phyloP scores from a whole-genome alignment of 2,113 vertebrate species.

The Chaetura pelagica region DNA sequence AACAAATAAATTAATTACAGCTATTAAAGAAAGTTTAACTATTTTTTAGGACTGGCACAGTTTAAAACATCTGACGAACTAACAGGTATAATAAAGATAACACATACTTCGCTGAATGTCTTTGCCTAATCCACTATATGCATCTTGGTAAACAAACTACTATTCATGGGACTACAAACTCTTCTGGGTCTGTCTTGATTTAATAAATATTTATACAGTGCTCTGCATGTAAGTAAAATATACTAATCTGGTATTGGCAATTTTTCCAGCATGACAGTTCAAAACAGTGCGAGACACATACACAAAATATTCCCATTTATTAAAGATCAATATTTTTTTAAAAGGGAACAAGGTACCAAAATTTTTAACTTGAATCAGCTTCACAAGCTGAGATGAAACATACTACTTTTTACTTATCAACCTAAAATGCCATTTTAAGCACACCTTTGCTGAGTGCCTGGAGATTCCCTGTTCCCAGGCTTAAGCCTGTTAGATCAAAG shows the following conservation, averaged over 20 bases:
- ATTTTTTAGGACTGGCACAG: background rate
- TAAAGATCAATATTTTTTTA: background rate
- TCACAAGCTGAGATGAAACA: background rate
- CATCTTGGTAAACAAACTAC: background rate
- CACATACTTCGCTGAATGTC: background rate
- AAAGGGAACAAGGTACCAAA: background rate
- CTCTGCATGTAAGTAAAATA: background rate
- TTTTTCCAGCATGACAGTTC: background rate
- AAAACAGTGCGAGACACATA: background rate
- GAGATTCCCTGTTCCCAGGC: background rate
- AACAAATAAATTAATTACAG: background rate
- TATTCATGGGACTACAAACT: background rate
- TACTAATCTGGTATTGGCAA: background rate
- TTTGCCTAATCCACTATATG: background rate
- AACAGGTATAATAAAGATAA: background rate
- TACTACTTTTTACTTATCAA: background rate
- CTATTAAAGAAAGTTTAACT: background rate
- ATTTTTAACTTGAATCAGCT: background rate
- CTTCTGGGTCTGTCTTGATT: background rate
- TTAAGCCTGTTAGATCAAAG: background rate
- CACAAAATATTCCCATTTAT: background rate
- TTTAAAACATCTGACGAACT: background rate
- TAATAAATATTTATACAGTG: conserved; percentile 8
- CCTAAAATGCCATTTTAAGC: background rate
- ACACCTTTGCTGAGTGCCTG: background rate